A percentile compares a stretch with the other conserved stretches of the same genome.
phyloP scores from a whole-genome alignment of 2,888 invertebrate species.

The Acronicta alni region DNA sequence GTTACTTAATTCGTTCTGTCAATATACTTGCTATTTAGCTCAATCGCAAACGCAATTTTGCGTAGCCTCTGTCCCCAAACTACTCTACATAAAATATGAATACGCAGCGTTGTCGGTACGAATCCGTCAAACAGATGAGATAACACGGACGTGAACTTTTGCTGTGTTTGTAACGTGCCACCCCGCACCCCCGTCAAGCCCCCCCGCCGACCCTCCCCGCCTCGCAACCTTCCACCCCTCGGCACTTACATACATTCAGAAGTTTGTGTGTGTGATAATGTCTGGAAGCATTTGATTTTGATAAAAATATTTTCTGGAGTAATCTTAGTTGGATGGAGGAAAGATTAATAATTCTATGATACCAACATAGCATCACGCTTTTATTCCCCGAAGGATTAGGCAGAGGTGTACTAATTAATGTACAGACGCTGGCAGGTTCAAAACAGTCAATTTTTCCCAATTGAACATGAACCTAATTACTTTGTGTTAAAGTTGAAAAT shows the following conservation, averaged over 20 bases:
- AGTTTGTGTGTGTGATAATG: slow-evolving; percentile 58
- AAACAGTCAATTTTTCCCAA: too few species aligned
- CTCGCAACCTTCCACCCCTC: slow-evolving; percentile 46
- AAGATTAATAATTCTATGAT: background rate
- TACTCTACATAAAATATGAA: slow-evolving; percentile 83
- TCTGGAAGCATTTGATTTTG: slow-evolving; percentile 40
- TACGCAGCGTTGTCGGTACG: slow-evolving; percentile 82
- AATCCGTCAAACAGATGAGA: slow-evolving; percentile 89
- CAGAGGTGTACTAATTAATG: too few species aligned
- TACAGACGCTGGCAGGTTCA: too few species aligned
- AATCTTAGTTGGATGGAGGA: background rate
- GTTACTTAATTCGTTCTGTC: too few species aligned
- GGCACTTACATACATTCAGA: slow-evolving; percentile 60
- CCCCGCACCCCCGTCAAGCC: slow-evolving; percentile 59
- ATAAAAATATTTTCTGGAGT: slow-evolving; percentile 42
- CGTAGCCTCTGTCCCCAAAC: slow-evolving; percentile 58
- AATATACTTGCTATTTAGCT: background rate
- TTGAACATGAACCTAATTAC: too few species aligned
- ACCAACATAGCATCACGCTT: too few species aligned
- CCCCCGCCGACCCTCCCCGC: slow-evolving; percentile 42
- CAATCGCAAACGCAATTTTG: background rate
- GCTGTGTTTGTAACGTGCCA: slow-evolving; percentile 71
- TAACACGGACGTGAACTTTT: slow-evolving; percentile 85
- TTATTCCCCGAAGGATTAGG: too few species aligned
- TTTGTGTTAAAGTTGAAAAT: too few species aligned